phyloP scores from a whole-genome alignment of 2,888 invertebrate genomes.

The Drosophila buzzatii region DNA sequence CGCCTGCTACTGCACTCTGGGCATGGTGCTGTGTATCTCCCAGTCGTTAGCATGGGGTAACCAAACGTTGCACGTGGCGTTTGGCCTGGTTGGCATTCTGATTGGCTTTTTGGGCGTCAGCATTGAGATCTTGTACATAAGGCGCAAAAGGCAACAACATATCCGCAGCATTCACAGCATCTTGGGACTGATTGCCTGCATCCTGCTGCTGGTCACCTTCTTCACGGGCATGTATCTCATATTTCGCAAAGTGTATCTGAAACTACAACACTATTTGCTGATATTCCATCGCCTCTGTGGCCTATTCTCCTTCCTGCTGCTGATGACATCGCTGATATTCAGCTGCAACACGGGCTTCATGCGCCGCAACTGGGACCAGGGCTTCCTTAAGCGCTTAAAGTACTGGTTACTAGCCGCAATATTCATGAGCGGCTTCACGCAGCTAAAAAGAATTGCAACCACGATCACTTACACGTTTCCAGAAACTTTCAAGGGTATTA shows the following conservation, averaged over 20 bases:
- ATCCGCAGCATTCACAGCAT: slow-evolving; percentile 37
- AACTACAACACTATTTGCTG: not conserved
- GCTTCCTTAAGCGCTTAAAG: slow-evolving; percentile 21
- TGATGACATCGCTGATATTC: slow-evolving; percentile 33
- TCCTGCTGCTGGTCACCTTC: slow-evolving; percentile 1
- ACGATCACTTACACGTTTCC: not conserved
- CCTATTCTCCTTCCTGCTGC: slow-evolving; percentile 10
- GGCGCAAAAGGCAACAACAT: not conserved
- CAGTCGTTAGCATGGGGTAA: slow-evolving; percentile 11
- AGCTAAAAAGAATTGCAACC: not conserved
- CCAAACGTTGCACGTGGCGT: slow-evolving; percentile 11
- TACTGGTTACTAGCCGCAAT: slow-evolving; percentile 18
- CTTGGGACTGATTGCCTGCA: slow-evolving; percentile 26
- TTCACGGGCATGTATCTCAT: slow-evolving; percentile 19
- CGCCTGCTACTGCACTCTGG: slow-evolving; percentile 31
- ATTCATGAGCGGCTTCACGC: not conserved
- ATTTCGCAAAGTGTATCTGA: too few relatives aligned
- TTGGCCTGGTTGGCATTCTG: slow-evolving; percentile 28
- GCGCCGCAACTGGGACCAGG: slow-evolving; percentile 31
- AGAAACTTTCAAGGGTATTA: too few relatives aligned
- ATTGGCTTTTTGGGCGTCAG: slow-evolving; percentile 33
- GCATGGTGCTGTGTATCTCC: slow-evolving; percentile 24
- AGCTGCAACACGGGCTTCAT: slow-evolving; percentile 49
- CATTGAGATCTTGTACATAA: not conserved
- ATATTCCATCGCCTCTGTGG: slow-evolving; percentile 33